Percentiles rank a stretch among this genome's conserved stretches.
These are phyloP conservation scores for Pachymerium ferrugineum DNA, from an alignment of 2,888 invertebrate genomes.

Conservation along the genomic window DNA sequence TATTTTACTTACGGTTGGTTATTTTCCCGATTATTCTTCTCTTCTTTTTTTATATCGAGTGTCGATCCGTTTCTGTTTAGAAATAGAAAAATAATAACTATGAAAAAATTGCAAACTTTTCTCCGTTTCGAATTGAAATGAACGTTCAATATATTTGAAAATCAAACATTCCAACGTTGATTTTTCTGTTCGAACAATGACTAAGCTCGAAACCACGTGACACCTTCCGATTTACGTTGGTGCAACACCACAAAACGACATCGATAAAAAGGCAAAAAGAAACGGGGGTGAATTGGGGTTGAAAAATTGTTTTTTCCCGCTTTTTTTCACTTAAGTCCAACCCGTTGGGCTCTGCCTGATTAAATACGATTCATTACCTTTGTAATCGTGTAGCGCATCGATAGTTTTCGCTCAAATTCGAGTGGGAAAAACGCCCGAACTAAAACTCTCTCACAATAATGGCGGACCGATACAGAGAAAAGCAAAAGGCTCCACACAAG, in stretches of 20 bases:
- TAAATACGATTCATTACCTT: not conserved
- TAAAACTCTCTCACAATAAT: not conserved
- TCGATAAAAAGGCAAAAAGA: not conserved
- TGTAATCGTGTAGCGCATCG: not conserved
- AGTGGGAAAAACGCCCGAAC: not conserved
- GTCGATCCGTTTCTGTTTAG: not conserved
- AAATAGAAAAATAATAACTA: not conserved
- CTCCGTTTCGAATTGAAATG: not conserved
- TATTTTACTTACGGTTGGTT: not conserved
- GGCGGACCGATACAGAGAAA: not conserved
- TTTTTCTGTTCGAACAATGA: not conserved
- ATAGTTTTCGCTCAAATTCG: not conserved
- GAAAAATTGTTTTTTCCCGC: not conserved
- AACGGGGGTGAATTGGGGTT: not conserved
- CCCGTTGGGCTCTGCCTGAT: not conserved
- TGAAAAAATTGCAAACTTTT: not conserved
- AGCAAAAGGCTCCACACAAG: not conserved
- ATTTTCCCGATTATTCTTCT: not conserved
- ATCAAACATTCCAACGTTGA: not conserved
- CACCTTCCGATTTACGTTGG: constrained; percentile 12
- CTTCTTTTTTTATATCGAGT: too few species aligned
- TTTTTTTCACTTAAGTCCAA: not conserved
- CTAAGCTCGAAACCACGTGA: constrained; percentile 23
- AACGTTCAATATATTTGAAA: too few species aligned
- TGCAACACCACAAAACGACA: constrained; percentile 17